Evolutionary conservation across 2,113 vertebrate species (phyloP).

Genomic region (Corythornis vintsioides): DNA sequence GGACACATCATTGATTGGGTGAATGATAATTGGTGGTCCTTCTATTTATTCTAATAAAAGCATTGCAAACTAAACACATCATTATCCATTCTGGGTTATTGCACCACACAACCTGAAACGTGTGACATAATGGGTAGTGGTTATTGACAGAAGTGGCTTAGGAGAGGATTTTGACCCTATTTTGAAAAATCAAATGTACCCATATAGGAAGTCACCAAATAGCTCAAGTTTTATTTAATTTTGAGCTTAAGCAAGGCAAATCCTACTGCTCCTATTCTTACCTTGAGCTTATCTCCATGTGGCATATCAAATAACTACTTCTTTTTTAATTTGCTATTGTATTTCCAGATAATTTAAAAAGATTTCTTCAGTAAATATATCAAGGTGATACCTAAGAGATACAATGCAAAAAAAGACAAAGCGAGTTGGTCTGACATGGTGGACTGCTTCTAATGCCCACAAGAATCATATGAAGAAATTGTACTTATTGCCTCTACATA

Average conservation of each 20-base stretch:
- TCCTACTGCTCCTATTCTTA: background rate
- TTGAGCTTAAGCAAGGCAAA: background rate
- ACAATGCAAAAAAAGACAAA: background rate
- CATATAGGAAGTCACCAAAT: background rate
- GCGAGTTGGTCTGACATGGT: background rate
- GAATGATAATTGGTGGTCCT: background rate
- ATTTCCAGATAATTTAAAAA: background rate
- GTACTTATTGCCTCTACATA: background rate
- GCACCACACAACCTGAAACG: background rate
- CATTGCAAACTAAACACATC: background rate
- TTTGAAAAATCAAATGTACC: background rate
- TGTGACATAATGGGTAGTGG: accelerated
- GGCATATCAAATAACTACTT: background rate
- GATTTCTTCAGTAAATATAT: background rate
- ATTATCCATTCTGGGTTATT: background rate
- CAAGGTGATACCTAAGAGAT: background rate
- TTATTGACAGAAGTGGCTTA: background rate
- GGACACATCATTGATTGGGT: background rate
- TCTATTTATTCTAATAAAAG: slow-evolving; percentile 67
- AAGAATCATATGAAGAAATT: accelerated
- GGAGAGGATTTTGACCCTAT: background rate
- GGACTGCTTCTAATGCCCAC: background rate
- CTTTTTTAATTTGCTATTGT: background rate
- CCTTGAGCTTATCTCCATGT: background rate
- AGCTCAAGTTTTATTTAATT: background rate